Evolutionary conservation across 2,888 invertebrate species (phyloP).

Genomic region (Drosophila aldrichi): DNA sequence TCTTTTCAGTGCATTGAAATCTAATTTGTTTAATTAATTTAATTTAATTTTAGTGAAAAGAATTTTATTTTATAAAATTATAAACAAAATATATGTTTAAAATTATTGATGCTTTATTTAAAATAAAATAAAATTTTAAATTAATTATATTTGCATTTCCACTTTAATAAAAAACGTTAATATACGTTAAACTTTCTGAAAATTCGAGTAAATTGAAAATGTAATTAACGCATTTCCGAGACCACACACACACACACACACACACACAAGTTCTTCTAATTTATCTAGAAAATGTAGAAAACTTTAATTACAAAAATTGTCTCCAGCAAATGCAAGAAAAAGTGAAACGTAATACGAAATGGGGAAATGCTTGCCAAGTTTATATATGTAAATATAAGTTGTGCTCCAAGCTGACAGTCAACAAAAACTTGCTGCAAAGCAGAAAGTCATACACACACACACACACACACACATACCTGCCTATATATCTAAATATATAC

Average conservation of each 20-base stretch:
- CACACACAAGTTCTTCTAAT: not conserved
- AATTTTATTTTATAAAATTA: no score
- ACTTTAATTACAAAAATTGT: constrained; percentile 28
- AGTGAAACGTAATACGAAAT: constrained; percentile 30
- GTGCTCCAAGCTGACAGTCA: constrained; percentile 14
- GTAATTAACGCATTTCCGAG: not conserved
- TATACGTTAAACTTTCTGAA: no score
- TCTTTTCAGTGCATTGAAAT: no score
- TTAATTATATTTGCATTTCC: not conserved
- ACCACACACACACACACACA: no score
- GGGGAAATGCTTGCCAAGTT: constrained; percentile 23
- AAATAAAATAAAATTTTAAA: not conserved
- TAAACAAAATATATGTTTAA: no score
- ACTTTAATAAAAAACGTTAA: not conserved
- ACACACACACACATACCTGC: not conserved
- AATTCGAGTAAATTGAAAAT: not conserved
- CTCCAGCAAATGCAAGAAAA: constrained; percentile 9
- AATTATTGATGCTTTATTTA: not conserved
- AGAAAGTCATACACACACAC: constrained; percentile 37
- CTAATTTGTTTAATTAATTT: no score
- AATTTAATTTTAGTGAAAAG: no score
- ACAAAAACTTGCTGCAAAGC: constrained; percentile 26
- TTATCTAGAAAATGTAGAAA: not conserved
- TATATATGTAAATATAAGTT: constrained; percentile 37
- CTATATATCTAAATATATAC: not conserved